phyloP scores from a whole-genome alignment of 2,888 invertebrate genomes.

The Myopa testacea region DNA sequence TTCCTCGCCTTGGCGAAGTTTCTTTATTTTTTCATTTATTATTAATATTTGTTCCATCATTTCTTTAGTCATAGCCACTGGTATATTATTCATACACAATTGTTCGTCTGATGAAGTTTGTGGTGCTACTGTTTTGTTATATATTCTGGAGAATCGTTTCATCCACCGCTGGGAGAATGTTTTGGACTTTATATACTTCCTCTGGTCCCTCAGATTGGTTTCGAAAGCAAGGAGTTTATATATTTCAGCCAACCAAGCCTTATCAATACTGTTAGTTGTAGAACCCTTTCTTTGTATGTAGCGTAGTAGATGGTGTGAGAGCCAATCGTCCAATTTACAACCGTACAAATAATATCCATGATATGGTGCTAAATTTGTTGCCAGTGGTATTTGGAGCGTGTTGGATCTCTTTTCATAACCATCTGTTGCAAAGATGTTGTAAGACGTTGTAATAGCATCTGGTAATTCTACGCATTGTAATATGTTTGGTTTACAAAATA shows the following conservation, averaged over 20 bases:
- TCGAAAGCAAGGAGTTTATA: slow-evolving; percentile 11
- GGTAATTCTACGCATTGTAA: background rate
- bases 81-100: background rate
- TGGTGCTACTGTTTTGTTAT: slow-evolving; percentile 17
- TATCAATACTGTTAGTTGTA: background rate
- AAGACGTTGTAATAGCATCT: background rate
- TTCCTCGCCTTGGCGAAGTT: background rate
- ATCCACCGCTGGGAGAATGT: background rate
- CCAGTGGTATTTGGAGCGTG: background rate
- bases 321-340: background rate
- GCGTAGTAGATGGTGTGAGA: slow-evolving; percentile 7
- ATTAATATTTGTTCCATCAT: background rate
- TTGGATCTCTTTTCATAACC: background rate
- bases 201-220: background rate
- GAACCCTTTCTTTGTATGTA: background rate
- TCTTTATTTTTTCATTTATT: background rate
- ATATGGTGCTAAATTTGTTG: slow-evolving; percentile 4
- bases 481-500: background rate
- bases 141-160: slow-evolving; percentile 1
- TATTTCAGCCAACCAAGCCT: slow-evolving; percentile 13
- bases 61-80: background rate
- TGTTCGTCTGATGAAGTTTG: background rate
- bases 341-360: background rate
- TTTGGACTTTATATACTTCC: background rate
- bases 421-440: background rate